Percentiles rank a stretch among this genome's conserved stretches.
phyloP scores from a whole-genome alignment of 2,113 vertebrate species.

The Cygnus buccinator region DNA sequence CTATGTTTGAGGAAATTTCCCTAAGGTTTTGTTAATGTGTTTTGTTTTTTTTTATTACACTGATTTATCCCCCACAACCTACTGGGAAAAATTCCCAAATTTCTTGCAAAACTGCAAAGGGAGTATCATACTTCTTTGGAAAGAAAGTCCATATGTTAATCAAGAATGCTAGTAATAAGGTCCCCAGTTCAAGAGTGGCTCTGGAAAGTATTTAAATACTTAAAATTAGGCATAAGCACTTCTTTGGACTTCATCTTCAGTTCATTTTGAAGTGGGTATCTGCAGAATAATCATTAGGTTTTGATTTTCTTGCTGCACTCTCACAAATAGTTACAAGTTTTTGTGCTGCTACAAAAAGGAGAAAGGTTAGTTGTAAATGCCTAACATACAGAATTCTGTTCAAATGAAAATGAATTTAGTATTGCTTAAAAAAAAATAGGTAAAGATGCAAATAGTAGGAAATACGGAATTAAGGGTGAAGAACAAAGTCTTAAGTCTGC shows the following conservation, averaged over 20 bases:
- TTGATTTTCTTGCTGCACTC: neutral
- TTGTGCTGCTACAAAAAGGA: neutral
- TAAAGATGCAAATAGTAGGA: neutral
- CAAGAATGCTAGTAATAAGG: neutral
- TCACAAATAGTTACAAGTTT: neutral
- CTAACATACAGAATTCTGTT: neutral
- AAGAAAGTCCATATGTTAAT: neutral
- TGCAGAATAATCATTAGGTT: neutral
- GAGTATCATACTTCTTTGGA: neutral
- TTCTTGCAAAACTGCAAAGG: neutral
- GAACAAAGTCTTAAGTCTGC: conserved; percentile 1
- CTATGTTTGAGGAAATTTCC: neutral
- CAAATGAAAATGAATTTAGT: neutral
- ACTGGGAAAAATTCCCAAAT: neutral
- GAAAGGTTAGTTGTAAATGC: neutral
- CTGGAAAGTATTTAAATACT: neutral
- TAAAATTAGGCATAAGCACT: neutral
- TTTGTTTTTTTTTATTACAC: neutral
- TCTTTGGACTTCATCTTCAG: neutral
- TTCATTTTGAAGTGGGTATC: neutral
- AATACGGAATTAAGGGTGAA: neutral
- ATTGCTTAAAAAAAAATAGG: neutral
- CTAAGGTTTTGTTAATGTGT: neutral
- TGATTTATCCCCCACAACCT: neutral
- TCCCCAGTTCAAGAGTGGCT: neutral